phyloP scores from a whole-genome alignment of 1,140 invertebrate genomes.

The Macrocentrus cingulum region DNA sequence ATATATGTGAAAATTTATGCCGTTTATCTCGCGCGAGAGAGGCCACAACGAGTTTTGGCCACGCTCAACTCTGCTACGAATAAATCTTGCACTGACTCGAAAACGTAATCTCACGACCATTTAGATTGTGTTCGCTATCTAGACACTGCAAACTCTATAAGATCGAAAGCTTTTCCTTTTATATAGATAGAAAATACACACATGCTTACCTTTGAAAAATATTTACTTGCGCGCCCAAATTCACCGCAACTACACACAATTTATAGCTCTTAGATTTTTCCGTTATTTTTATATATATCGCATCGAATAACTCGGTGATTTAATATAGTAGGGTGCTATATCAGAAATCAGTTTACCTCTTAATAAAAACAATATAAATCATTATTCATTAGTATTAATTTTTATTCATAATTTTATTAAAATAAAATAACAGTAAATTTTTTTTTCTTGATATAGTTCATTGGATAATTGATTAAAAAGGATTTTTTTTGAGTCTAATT shows the following conservation, averaged over 20 bases:
- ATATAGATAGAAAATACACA: neutral
- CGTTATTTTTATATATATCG: no score
- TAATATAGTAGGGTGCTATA: no score
- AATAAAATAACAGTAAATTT: no score
- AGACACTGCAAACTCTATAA: neutral
- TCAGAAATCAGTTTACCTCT: no score
- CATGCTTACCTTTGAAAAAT: neutral
- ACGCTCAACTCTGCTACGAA: neutral
- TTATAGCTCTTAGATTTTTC: no score
- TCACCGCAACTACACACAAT: neutral
- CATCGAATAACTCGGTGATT: no score
- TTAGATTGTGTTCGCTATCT: constrained; percentile 12
- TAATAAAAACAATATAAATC: no score
- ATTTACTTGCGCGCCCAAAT: neutral
- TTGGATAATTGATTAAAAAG: no score
- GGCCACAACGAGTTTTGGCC: constrained; percentile 2
- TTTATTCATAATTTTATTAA: no score
- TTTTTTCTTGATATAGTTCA: no score
- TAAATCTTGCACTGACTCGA: constrained; percentile 9
- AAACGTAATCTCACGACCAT: constrained; percentile 8
- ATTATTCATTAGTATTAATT: no score
- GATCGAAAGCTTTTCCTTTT: constrained; percentile 4
- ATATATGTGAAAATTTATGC: constrained; percentile 11
- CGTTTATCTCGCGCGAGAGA: constrained; percentile 15
- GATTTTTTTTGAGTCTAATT: no score